Conservation (phyloP, 2,113 vertebrate species). For the Rhynchomys soricoides region DNA sequence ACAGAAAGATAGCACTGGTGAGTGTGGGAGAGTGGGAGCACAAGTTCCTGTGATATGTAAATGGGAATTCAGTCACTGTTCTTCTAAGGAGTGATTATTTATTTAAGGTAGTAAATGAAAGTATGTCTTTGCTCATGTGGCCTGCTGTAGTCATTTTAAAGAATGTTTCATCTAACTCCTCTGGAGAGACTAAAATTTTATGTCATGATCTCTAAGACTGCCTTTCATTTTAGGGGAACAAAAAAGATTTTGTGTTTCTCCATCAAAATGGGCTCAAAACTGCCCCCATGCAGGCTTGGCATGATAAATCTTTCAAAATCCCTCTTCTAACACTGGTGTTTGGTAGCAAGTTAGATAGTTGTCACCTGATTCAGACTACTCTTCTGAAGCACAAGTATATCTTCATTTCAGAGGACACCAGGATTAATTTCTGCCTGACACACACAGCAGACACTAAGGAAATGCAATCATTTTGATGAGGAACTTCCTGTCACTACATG, state of each 20-base stretch:
- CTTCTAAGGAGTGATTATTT: neutral
- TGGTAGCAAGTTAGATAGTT: neutral
- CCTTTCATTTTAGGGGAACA: neutral
- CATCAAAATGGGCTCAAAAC: neutral
- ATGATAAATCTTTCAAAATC: neutral
- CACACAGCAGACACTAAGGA: conserved; percentile 9
- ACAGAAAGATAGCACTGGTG: neutral
- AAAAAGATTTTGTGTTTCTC: neutral
- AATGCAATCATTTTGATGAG: conserved; percentile 18
- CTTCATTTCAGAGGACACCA: conserved; percentile 14
- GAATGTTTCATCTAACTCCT: conserved; percentile 35
- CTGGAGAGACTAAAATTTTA: neutral
- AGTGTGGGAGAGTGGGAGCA: neutral
- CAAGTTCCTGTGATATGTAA: neutral
- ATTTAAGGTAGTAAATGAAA: neutral
- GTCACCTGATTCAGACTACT: neutral
- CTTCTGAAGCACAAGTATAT: neutral
- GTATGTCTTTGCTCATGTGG: neutral
- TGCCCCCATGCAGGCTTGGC: neutral
- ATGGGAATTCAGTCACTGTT: neutral
- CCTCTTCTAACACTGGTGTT: neutral
- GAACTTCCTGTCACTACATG: neutral
- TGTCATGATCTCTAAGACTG: neutral
- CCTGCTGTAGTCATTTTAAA: neutral
- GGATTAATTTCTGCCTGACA: neutral